phyloP scores from a whole-genome alignment of 2,113 vertebrate genomes.

The Hippopotamus amphibius region DNA sequence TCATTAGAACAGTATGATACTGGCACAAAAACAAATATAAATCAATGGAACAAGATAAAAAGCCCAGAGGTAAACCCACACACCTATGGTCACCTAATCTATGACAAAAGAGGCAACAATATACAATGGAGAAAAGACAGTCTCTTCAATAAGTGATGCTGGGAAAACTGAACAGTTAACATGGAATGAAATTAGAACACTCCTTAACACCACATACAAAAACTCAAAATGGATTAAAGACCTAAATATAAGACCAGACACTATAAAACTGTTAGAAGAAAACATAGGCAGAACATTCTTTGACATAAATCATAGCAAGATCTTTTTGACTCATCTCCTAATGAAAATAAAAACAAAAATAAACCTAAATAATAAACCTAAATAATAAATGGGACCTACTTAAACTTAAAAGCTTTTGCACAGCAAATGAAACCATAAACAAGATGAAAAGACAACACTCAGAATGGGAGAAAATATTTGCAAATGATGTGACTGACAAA shows the following conservation, averaged over 20 bases:
- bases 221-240: neutral
- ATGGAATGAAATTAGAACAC: neutral
- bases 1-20: neutral
- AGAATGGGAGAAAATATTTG: neutral
- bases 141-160: neutral
- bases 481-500: neutral
- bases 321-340: neutral
- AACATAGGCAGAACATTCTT: neutral
- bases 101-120: neutral
- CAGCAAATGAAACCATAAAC: neutral
- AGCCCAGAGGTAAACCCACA: neutral
- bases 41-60: neutral
- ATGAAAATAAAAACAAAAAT: neutral
- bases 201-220: too few species aligned
- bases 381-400: neutral
- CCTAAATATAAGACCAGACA: neutral
- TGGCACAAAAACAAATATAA: neutral
- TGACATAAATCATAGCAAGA: neutral
- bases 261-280: neutral
- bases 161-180: neutral
- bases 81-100: neutral
- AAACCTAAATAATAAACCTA: too few species aligned
- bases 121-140: neutral
- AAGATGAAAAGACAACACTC: neutral
- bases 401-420: neutral